A percentile compares a stretch with the other conserved stretches of the same genome.
These are phyloP conservation scores for Tetrao urogallus DNA, from an alignment of 2,113 vertebrate genomes.

Conservation along the genomic window DNA sequence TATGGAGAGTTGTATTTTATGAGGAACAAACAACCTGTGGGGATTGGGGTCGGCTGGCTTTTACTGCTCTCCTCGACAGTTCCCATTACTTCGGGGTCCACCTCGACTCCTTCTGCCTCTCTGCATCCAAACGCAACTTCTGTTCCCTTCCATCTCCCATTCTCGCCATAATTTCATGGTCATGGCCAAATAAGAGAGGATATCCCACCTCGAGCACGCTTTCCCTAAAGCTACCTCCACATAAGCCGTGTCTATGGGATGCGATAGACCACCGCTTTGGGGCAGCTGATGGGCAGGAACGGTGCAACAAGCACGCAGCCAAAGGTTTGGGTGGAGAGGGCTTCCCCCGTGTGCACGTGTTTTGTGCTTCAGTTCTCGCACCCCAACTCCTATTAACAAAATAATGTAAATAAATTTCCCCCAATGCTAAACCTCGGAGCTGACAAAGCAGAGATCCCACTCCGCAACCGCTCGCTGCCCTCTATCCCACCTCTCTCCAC, in stretches of 20 bases:
- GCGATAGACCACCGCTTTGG: neutral
- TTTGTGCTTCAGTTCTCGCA: neutral
- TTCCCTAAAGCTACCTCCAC: neutral
- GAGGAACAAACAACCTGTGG: conserved; percentile 75
- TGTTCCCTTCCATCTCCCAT: neutral
- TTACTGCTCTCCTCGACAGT: conserved; percentile 19
- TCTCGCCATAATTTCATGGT: neutral
- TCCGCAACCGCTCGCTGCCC: neutral
- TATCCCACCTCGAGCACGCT: neutral
- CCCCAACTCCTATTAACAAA: neutral
- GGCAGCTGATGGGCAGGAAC: neutral
- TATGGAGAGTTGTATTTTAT: conserved; percentile 75
- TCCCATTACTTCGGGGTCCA: neutral
- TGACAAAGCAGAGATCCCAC: neutral
- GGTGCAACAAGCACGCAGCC: conserved; percentile 17
- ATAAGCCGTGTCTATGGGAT: neutral
- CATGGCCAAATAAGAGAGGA: neutral
- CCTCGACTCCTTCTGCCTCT: neutral
- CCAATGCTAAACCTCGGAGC: neutral
- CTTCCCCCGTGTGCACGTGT: neutral
- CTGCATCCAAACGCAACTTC: neutral
- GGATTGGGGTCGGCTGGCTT: conserved; percentile 46
- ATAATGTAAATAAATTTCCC: neutral
- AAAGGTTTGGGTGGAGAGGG: no score
- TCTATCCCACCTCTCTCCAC: neutral